Conservation (phyloP, 2,113 vertebrate genomes). For the Plecturocebus donacophilus region DNA sequence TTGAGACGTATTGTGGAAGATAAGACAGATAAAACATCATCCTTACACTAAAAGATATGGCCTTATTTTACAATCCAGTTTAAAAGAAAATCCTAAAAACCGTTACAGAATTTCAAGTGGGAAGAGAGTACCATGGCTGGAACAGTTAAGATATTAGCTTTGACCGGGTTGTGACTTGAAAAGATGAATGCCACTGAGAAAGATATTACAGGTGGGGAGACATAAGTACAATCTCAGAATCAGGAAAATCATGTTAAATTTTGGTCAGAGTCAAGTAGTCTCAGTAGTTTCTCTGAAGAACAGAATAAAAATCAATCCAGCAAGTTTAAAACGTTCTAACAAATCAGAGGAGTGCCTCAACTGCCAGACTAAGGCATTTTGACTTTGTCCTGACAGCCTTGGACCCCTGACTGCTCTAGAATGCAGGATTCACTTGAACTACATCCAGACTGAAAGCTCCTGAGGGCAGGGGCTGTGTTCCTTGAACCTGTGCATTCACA, state of each 20-base stretch:
- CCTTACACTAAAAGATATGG: neutral
- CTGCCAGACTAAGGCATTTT: neutral
- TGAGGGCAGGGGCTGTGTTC: rapidly evolving
- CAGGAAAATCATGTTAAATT: too few relatives aligned
- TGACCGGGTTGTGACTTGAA: neutral
- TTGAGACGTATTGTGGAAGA: neutral
- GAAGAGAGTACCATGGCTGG: neutral
- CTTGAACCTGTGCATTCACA: too few relatives aligned
- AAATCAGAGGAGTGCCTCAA: neutral
- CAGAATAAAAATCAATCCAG: neutral
- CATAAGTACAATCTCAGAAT: neutral
- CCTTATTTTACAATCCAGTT: neutral
- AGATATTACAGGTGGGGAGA: neutral
- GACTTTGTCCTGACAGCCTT: neutral
- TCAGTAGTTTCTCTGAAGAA: neutral
- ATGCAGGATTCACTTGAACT: neutral
- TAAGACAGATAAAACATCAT: neutral
- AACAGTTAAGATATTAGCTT: too few relatives aligned
- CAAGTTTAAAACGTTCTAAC: neutral
- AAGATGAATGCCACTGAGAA: neutral
- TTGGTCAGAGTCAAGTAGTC: too few relatives aligned
- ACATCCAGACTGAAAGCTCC: rapidly evolving
- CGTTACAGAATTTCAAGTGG: neutral
- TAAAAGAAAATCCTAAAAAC: neutral
- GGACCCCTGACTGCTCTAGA: rapidly evolving